Evolutionary conservation across 2,113 vertebrate genomes (phyloP).

Genomic region (Oceanites oceanicus): DNA sequence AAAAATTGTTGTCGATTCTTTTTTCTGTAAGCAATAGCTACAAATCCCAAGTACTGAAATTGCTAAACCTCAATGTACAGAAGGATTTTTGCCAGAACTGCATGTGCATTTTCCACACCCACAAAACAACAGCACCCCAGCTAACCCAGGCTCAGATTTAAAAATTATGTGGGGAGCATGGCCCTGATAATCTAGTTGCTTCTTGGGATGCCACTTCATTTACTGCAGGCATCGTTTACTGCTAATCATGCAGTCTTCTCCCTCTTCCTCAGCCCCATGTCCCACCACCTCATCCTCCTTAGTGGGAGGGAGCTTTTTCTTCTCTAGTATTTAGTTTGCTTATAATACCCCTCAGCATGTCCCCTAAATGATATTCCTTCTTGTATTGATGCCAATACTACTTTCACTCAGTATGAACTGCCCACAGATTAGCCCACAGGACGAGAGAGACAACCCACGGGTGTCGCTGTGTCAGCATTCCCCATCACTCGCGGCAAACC

Average conservation of each 20-base stretch:
- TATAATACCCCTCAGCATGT: neutral
- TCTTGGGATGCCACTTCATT: neutral
- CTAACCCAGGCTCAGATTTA: neutral
- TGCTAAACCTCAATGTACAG: neutral
- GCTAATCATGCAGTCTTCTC: neutral
- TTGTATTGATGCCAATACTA: neutral
- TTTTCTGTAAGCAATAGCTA: neutral
- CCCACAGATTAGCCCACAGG: neutral
- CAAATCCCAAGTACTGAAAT: neutral
- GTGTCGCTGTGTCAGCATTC: neutral
- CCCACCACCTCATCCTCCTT: neutral
- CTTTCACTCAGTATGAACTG: neutral
- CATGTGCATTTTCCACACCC: accelerated
- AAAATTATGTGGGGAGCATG: accelerated
- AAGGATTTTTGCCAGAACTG: neutral
- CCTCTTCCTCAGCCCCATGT: accelerated
- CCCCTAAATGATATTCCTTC: neutral
- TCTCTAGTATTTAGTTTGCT: neutral
- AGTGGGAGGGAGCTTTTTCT: neutral
- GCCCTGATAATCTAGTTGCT: neutral
- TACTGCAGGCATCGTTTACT: too few relatives aligned
- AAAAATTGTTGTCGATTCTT: neutral
- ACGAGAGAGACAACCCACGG: neutral
- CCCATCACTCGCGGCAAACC: neutral
- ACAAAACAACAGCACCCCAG: neutral